Percentiles rank a stretch among this genome's conserved stretches.
These are phyloP conservation scores for Pan paniscus DNA, from an alignment of 2,113 vertebrate genomes.

Conservation along the genomic window DNA sequence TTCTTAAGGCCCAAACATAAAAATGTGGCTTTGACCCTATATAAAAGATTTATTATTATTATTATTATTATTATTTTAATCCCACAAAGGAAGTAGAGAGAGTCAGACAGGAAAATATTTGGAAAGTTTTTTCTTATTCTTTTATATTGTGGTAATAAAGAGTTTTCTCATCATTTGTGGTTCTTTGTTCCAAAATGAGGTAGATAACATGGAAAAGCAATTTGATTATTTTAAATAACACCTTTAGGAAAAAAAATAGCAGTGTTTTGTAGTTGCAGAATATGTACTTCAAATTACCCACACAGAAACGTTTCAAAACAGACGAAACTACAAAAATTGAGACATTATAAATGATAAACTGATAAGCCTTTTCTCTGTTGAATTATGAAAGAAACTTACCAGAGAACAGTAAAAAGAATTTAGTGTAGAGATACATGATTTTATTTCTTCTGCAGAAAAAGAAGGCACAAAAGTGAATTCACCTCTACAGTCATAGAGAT, in stretches of 20 bases:
- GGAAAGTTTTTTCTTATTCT: background rate
- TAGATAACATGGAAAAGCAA: background rate
- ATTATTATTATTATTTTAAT: background rate
- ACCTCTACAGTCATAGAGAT: slow-evolving; percentile 40
- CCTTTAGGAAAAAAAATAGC: background rate
- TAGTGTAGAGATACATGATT: slow-evolving; percentile 29
- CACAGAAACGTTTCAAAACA: slow-evolving; percentile 52
- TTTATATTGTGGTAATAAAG: background rate
- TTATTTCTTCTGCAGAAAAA: slow-evolving; percentile 61
- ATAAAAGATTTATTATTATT: no score
- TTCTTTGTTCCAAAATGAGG: slow-evolving; percentile 39
- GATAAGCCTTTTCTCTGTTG: slow-evolving; percentile 41
- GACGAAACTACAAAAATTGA: slow-evolving; percentile 55
- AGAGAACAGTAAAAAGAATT: slow-evolving; percentile 30
- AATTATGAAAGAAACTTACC: slow-evolving; percentile 54
- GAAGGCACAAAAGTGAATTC: slow-evolving; percentile 12
- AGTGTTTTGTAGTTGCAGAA: background rate
- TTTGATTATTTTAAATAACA: slow-evolving; percentile 31
- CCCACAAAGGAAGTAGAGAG: background rate
- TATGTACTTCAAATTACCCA: slow-evolving; percentile 35
- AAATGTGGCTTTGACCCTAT: background rate
- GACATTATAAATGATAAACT: slow-evolving; percentile 59
- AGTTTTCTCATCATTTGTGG: background rate
- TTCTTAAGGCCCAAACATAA: background rate
- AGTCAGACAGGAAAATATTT: background rate